These are phyloP conservation scores for Diuraphis noxia DNA, from an alignment of 1,140 invertebrate genomes.

Conservation along the genomic window DNA sequence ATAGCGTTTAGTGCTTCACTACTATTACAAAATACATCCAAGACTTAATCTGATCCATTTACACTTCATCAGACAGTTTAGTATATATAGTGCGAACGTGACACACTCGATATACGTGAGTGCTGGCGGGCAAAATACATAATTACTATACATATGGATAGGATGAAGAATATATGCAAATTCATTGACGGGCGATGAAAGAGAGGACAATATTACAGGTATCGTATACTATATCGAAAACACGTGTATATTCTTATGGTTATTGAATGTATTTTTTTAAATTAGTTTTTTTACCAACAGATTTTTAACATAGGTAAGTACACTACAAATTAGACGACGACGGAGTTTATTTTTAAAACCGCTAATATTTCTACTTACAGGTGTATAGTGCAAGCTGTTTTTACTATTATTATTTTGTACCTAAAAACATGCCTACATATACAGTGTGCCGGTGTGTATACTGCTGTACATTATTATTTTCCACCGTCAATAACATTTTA, in stretches of 20 bases:
- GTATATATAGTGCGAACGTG: constrained; percentile 15
- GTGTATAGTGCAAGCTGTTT: background rate
- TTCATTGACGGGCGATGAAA: too few species aligned
- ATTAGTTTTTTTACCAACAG: background rate
- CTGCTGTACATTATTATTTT: background rate
- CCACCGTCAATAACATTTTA: background rate
- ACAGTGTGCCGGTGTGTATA: background rate
- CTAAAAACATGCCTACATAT: background rate
- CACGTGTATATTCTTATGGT: background rate
- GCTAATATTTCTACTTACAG: background rate
- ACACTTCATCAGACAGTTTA: constrained; percentile 5
- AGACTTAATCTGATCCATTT: constrained; percentile 34
- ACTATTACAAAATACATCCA: background rate
- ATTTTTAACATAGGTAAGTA: background rate
- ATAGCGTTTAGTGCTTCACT: background rate
- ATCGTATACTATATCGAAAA: background rate
- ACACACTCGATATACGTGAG: background rate
- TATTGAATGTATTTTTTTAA: background rate
- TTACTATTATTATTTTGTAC: background rate
- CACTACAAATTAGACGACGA: background rate
- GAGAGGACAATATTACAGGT: background rate
- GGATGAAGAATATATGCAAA: constrained; percentile 28
- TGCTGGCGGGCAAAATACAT: background rate
- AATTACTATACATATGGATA: background rate
- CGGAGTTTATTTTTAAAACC: background rate